A percentile compares a stretch with the other conserved stretches of the same genome.
Conservation (phyloP, 2,888 invertebrate genomes). For the Euspilapteryx auroguttella region DNA sequence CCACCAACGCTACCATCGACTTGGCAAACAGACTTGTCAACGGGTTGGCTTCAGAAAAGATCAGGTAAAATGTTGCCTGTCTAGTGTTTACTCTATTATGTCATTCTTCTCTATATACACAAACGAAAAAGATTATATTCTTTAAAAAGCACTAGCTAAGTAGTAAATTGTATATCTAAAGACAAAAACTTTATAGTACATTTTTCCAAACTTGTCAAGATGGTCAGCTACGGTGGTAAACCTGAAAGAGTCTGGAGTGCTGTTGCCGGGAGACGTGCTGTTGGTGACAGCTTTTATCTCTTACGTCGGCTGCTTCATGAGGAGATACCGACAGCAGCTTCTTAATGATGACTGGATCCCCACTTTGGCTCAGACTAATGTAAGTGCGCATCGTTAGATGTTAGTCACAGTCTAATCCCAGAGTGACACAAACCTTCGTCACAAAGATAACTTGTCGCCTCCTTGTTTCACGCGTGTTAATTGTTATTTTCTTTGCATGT, state of each 20-base stretch:
- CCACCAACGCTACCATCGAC: slow-evolving; percentile 85
- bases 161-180: no score
- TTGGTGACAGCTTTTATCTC: slow-evolving; percentile 92
- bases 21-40: slow-evolving; percentile 90
- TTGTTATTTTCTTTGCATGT: no score
- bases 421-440: not conserved
- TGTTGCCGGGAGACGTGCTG: slow-evolving; percentile 87
- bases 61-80: no score
- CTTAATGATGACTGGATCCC: slow-evolving; percentile 82
- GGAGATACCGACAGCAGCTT: slow-evolving; percentile 77
- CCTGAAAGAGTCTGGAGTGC: slow-evolving; percentile 70
- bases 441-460: no score
- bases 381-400: slow-evolving; percentile 25
- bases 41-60: slow-evolving; percentile 89
- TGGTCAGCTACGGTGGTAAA: slow-evolving; percentile 54
- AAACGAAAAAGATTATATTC: no score
- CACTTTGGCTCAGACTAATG: slow-evolving; percentile 67
- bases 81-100: no score
- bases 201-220: slow-evolving; percentile 13
- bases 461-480: no score
- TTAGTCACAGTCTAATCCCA: no score
- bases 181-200: not conserved
- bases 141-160: no score
- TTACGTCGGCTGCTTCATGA: slow-evolving; percentile 92
- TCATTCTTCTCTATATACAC: no score